Percentiles rank a stretch among this genome's conserved stretches.
Evolutionary conservation across 2,888 invertebrate genomes (phyloP).

Genomic region (Byasa hedistus): DNA sequence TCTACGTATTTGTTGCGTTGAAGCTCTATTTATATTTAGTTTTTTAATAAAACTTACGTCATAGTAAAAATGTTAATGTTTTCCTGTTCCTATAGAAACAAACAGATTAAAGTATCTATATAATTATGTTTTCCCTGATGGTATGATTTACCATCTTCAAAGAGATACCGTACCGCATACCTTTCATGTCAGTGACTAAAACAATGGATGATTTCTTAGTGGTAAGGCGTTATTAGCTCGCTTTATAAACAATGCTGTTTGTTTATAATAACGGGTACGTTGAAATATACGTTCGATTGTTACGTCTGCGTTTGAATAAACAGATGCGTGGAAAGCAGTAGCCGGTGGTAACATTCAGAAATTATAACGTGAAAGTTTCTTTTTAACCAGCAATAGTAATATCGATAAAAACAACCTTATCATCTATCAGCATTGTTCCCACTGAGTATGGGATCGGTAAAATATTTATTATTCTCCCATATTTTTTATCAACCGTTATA

Average conservation of each 20-base stretch:
- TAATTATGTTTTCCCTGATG: not conserved
- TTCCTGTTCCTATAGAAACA: not conserved
- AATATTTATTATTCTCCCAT: too few relatives aligned
- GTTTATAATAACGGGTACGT: slow-evolving; percentile 32
- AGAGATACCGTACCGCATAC: slow-evolving; percentile 49
- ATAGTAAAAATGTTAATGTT: not conserved
- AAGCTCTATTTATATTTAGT: not conserved
- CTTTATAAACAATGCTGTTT: slow-evolving; percentile 50
- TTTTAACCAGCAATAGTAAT: too few relatives aligned
- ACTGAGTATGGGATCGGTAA: too few relatives aligned
- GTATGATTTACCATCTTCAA: slow-evolving; percentile 39
- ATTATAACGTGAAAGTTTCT: too few relatives aligned
- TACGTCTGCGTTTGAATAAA: slow-evolving; percentile 5
- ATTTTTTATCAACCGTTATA: too few relatives aligned
- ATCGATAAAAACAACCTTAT: too few relatives aligned
- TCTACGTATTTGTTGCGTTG: too few relatives aligned
- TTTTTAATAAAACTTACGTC: not conserved
- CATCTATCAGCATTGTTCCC: too few relatives aligned
- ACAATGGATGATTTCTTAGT: slow-evolving; percentile 61
- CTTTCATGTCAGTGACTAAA: slow-evolving; percentile 46
- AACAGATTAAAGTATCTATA: slow-evolving; percentile 9
- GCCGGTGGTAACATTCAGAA: too few relatives aligned
- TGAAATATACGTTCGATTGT: slow-evolving; percentile 17
- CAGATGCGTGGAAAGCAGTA: not conserved
- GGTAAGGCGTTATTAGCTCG: slow-evolving; percentile 54